phyloP scores from a whole-genome alignment of 2,113 vertebrate genomes.

The Gymnocephalus cernua region DNA sequence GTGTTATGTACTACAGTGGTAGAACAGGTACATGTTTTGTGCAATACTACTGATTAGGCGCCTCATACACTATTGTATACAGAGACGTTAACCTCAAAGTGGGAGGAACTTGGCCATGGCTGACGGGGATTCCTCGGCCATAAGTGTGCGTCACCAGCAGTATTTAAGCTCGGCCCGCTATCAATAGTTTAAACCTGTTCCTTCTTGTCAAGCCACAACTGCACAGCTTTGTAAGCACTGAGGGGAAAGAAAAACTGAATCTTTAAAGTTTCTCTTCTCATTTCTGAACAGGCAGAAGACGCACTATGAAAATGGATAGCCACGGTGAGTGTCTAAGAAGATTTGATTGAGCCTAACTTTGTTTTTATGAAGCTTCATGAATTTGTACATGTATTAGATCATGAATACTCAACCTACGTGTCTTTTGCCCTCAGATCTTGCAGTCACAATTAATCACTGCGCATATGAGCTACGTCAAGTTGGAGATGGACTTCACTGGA shows the following conservation, averaged over 20 bases:
- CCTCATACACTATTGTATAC: slow-evolving; percentile 13
- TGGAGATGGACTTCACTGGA: slow-evolving; percentile 78
- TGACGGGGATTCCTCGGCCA: slow-evolving; percentile 43
- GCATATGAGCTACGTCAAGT: slow-evolving; percentile 65
- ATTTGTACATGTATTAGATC: background rate
- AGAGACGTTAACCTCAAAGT: background rate
- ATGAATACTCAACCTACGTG: background rate
- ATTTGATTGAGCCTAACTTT: background rate
- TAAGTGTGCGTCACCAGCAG: slow-evolving; percentile 16
- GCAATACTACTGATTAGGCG: background rate
- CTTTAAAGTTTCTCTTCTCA: background rate
- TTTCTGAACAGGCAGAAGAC: background rate
- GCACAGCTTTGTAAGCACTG: background rate
- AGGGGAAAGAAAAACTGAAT: background rate
- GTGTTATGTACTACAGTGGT: background rate
- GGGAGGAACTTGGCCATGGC: slow-evolving; percentile 33
- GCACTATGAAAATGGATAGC: slow-evolving; percentile 34
- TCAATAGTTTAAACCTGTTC: slow-evolving; percentile 60
- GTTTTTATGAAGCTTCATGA: background rate
- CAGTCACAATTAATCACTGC: slow-evolving; percentile 29
- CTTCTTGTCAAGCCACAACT: slow-evolving; percentile 40
- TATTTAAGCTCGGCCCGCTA: slow-evolving; percentile 46
- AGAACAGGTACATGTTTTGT: background rate
- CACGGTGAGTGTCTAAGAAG: slow-evolving; percentile 58
- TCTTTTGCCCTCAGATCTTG: slow-evolving; percentile 29